Percentiles rank a stretch among this genome's conserved stretches.
Evolutionary conservation across 2,113 vertebrate species (phyloP).

Genomic region (Nothoprocta pentlandii): DNA sequence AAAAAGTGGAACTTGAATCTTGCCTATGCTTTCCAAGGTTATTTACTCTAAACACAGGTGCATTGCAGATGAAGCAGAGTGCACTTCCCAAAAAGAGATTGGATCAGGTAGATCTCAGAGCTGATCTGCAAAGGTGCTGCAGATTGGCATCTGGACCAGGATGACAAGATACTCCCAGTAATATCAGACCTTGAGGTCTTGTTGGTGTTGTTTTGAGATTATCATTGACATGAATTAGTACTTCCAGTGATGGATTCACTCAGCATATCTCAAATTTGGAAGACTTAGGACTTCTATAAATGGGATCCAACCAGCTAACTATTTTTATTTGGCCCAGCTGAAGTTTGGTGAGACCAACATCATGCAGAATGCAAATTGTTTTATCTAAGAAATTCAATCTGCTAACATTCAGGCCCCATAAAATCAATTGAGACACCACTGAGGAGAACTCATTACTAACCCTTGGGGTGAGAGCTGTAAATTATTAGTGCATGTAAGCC

Average conservation of each 20-base stretch:
- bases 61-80: neutral
- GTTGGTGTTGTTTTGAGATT: neutral
- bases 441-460: neutral
- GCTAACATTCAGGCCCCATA: neutral
- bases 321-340: neutral
- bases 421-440: neutral
- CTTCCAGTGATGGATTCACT: neutral
- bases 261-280: neutral
- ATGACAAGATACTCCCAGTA: rapidly evolving
- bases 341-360: neutral
- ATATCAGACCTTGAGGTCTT: neutral
- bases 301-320: neutral
- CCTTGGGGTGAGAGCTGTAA: neutral
- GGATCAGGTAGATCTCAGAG: too few relatives aligned
- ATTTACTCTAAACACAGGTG: neutral
- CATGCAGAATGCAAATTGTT: neutral
- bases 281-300: neutral
- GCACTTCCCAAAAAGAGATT: neutral
- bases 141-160: neutral
- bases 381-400: neutral
- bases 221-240: neutral
- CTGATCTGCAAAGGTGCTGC: neutral
- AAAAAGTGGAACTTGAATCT: neutral
- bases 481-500: neutral
- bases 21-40: neutral